A percentile compares a stretch with the other conserved stretches of the same genome.
These are phyloP conservation scores for Diplazon laetatorius DNA, from an alignment of 2,888 invertebrate genomes.

Conservation along the genomic window DNA sequence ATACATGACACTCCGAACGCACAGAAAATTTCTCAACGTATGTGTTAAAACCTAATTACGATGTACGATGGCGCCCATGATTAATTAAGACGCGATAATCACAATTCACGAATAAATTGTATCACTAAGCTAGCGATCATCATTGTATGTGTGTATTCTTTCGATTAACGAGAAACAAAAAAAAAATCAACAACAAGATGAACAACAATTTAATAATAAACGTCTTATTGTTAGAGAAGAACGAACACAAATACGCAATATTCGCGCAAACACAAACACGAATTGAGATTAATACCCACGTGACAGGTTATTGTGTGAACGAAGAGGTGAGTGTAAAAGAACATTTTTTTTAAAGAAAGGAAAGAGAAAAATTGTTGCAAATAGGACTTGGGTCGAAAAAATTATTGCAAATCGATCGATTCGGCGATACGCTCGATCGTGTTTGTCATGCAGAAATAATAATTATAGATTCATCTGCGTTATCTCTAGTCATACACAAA, in stretches of 20 bases:
- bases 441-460: slow-evolving; percentile 37
- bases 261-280: slow-evolving; percentile 43
- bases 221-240: slow-evolving; percentile 13
- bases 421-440: slow-evolving; percentile 48
- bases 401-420: slow-evolving; percentile 50
- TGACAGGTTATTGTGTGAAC: slow-evolving; percentile 38
- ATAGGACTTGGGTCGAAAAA: no score
- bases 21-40: slow-evolving; percentile 42
- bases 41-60: no score
- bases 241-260: slow-evolving; percentile 14
- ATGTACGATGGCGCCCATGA: no score
- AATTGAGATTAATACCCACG: slow-evolving; percentile 37
- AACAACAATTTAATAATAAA: slow-evolving; percentile 24
- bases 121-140: slow-evolving; percentile 47
- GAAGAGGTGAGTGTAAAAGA: slow-evolving; percentile 55
- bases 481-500: slow-evolving; percentile 62
- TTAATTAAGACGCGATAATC: no score
- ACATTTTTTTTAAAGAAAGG: no score
- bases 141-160: slow-evolving; percentile 51
- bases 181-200: slow-evolving; percentile 3
- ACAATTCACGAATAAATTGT: slow-evolving; percentile 42
- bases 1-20: slow-evolving; percentile 47
- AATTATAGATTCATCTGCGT: slow-evolving; percentile 51
- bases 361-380: slow-evolving; percentile 53
- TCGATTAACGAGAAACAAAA: slow-evolving; percentile 54